Conservation (phyloP, 2,113 vertebrate genomes). For the Eurypyga helias region DNA sequence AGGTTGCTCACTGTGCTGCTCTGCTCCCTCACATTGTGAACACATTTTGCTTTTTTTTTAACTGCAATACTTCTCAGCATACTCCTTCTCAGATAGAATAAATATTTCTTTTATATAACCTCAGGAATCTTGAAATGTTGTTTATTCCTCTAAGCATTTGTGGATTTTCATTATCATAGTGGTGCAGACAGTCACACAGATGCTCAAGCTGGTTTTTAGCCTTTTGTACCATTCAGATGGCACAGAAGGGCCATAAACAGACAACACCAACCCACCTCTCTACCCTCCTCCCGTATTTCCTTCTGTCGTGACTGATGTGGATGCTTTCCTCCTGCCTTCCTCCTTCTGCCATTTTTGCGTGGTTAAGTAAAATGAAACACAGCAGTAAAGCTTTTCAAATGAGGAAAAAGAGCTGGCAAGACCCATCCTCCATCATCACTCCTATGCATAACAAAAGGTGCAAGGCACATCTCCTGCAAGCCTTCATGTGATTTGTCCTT, state of each 20-base stretch:
- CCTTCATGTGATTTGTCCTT: background rate
- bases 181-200: background rate
- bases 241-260: conserved; percentile 24
- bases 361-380: background rate
- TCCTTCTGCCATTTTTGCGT: background rate
- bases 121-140: conserved; percentile 9
- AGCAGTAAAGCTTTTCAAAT: background rate
- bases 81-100: background rate
- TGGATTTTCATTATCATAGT: conserved; percentile 27
- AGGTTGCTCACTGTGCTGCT: background rate
- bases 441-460: background rate
- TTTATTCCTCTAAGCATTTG: background rate
- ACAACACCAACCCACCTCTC: background rate
- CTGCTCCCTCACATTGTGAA: conserved; percentile 13
- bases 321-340: background rate
- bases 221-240: background rate
- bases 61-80: background rate
- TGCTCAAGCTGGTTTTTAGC: conserved; percentile 29
- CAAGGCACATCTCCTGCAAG: background rate
- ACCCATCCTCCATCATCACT: background rate
- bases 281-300: background rate
- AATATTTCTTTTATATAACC: conserved; percentile 34
- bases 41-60: background rate
- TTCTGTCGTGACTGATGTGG: conserved; percentile 13
- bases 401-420: background rate